These are phyloP conservation scores for Hippoglossus stenolepis DNA, from an alignment of 2,113 vertebrate genomes.

Conservation along the genomic window DNA sequence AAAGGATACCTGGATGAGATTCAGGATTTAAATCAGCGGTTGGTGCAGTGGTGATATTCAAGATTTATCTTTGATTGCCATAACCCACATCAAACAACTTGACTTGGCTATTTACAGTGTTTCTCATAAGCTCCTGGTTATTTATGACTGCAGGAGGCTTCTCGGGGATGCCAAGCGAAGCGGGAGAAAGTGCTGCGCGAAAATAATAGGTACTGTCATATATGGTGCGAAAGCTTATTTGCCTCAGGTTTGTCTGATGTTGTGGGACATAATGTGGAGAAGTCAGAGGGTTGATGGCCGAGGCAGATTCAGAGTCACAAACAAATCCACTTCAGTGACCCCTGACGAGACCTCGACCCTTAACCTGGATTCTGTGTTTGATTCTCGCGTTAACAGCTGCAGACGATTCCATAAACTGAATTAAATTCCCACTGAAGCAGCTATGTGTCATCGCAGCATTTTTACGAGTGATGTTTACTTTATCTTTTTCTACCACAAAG, in stretches of 20 bases:
- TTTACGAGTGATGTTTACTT: constrained; percentile 4
- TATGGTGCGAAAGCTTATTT: background rate
- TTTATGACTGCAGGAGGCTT: constrained; percentile 24
- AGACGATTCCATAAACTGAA: constrained; percentile 21
- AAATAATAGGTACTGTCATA: too few relatives aligned
- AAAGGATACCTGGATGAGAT: constrained; percentile 8
- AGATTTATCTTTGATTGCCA: constrained; percentile 33
- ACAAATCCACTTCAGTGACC: background rate
- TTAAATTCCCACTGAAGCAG: background rate
- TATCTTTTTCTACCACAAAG: background rate
- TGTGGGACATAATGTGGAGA: background rate
- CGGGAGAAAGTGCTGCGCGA: too few relatives aligned
- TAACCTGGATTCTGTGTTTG: background rate
- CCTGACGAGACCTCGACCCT: background rate
- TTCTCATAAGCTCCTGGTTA: constrained; percentile 17
- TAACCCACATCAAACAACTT: constrained; percentile 8
- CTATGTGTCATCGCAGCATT: background rate
- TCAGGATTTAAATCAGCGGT: constrained; percentile 22
- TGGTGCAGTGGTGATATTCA: constrained; percentile 20
- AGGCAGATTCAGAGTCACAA: background rate
- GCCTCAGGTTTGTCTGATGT: background rate
- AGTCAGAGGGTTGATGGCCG: background rate
- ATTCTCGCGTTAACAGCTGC: background rate
- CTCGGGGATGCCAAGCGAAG: background rate
- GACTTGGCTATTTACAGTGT: constrained; percentile 31